A percentile compares a stretch with the other conserved stretches of the same genome.
Evolutionary conservation across 35 echinoderm and acorn worm species (phyloP).

Genomic region (Heliocidaris erythrogramma): DNA sequence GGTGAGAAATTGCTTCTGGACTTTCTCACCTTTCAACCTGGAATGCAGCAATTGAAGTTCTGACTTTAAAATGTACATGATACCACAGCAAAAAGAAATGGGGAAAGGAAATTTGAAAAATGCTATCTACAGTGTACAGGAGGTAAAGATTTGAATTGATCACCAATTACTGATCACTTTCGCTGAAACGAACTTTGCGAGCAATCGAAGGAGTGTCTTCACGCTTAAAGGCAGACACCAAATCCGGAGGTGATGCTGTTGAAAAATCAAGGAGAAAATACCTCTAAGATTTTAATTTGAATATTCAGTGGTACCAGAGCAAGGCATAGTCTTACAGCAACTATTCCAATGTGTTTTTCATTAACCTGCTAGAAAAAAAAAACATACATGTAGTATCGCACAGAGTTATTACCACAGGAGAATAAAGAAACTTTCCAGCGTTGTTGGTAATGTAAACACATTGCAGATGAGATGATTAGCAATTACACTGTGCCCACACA

Average conservation of each 20-base stretch:
- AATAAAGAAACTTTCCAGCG: too few species aligned
- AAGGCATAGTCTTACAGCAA: too few species aligned
- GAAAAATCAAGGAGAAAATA: not conserved
- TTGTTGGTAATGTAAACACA: too few species aligned
- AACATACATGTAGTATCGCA: too few species aligned
- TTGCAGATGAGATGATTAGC: too few species aligned
- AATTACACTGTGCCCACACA: too few species aligned
- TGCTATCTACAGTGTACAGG: not conserved
- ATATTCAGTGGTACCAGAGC: too few species aligned
- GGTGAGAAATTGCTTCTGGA: not conserved
- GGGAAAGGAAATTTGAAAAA: not conserved
- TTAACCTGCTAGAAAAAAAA: too few species aligned
- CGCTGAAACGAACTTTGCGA: not conserved
- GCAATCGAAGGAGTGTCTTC: not conserved
- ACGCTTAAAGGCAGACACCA: not conserved
- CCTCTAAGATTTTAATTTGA: not conserved
- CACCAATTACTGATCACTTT: not conserved
- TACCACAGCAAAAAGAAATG: not conserved
- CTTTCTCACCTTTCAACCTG: not conserved
- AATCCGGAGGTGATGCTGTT: not conserved
- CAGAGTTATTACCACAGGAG: too few species aligned
- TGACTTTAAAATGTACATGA: not conserved
- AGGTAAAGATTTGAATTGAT: not conserved
- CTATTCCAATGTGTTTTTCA: too few species aligned
- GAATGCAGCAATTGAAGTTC: not conserved